Base-by-base conservation (phyloP, 2,888 invertebrate species). In the Digitonthophagus gazella region DNA sequence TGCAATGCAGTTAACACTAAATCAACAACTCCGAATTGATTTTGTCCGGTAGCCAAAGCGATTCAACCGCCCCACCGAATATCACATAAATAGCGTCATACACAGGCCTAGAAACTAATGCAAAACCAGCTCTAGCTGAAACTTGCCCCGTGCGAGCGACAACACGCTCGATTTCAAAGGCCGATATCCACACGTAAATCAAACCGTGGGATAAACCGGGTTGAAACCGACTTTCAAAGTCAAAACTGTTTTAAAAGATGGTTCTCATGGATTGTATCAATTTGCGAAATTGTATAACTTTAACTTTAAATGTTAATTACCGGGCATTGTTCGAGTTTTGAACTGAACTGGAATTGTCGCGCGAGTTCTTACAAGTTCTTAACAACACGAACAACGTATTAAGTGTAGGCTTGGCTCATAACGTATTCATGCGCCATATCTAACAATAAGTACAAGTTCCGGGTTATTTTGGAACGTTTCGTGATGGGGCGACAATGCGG, bases 31-130 rank as follows among this genome's bases (percentile, higher is more conserved):
- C 2, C 20, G 19, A 61, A 61, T 61, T 61, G 61, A 61, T 61
- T 61, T 61, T 61, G 61, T 61, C 20, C 61, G 20, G 18, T 61
- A 20, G 61, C 61, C 61, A 61, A 61, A 61, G 8, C 20, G 18
- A n/a, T 61, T 16, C 18, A 44, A 44, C 28, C 28, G 8, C 8
- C 8, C 11, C 8, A 8, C 6, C 28, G 28, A 44, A 44, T 44
- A 44, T 8, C 28, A 6, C 28, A 44, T 44, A 44, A 44, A 44
- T 44, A 5, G 8, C 28, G 28, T 44, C 28, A 44, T 44, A 44
- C 57, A 57, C 57, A 5, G 58, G 14, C 15, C 58, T 15, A 18
- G 15, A 58, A 16, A 15, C 15, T 8, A 16, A 4, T 58, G 58
- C 15, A 58, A 15, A 58, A 18, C 15, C 58, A 15, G 15, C 58